phyloP scores from a whole-genome alignment of 2,888 invertebrate genomes.

The Rutpela maculata region DNA sequence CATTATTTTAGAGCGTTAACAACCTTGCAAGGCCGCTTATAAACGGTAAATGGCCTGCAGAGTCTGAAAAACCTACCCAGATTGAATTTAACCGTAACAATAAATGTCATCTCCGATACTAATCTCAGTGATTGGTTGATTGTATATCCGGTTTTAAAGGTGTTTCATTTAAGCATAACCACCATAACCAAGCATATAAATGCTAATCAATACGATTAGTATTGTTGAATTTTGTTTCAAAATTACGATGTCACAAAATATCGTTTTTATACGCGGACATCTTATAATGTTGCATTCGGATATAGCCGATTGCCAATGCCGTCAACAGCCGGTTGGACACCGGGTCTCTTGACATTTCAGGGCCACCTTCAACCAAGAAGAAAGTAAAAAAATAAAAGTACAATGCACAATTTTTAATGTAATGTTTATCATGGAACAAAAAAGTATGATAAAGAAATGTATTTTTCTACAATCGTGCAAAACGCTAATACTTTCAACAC shows the following conservation, averaged over 20 bases:
- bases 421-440: too few species aligned
- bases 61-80: conserved; percentile 40
- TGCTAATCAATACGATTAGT: not conserved
- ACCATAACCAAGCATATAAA: conserved; percentile 19
- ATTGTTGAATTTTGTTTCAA: conserved; percentile 2
- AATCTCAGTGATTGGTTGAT: conserved; percentile 27
- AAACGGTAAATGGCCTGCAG: conserved; percentile 38
- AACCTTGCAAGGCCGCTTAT: conserved; percentile 51
- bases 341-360: too few species aligned
- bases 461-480: too few species aligned
- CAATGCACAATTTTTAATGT: too few species aligned
- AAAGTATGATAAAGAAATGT: too few species aligned
- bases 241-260: not conserved
- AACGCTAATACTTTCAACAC: too few species aligned
- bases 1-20: conserved; percentile 37
- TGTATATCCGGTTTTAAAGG: conserved; percentile 18
- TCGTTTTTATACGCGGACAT: too few species aligned
- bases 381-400: too few species aligned
- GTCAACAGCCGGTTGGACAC: too few species aligned
- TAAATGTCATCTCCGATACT: conserved; percentile 39
- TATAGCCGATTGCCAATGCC: too few species aligned
- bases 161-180: conserved; percentile 18
- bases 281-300: too few species aligned
- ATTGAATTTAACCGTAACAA: conserved; percentile 30
- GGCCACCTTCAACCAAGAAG: too few species aligned